These are phyloP conservation scores for Spondyliosoma cantharus DNA, from an alignment of 2,797 vertebrate genomes.

Conservation along the genomic window DNA sequence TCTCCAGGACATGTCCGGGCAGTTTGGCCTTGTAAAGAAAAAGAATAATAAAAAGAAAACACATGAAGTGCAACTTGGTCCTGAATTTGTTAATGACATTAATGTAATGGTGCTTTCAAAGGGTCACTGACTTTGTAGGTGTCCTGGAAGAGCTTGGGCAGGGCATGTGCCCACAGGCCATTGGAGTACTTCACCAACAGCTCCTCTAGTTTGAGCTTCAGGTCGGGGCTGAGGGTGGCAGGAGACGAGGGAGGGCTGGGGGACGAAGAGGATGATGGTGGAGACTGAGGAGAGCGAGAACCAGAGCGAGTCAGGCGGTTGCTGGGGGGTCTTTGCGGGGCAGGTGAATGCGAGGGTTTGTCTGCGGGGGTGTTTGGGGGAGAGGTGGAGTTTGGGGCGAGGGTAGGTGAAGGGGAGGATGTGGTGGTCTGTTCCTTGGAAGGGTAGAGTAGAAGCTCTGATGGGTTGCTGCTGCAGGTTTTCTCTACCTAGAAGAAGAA, in stretches of 20 bases:
- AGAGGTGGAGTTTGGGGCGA: slow-evolving; percentile 37
- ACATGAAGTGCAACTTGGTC: not conserved
- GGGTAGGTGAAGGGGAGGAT: slow-evolving; percentile 28
- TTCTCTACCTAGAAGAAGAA: slow-evolving; percentile 80
- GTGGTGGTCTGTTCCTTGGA: slow-evolving; percentile 74
- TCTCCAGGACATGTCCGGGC: slow-evolving; percentile 88
- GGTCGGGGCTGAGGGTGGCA: slow-evolving; percentile 76
- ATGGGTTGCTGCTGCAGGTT: slow-evolving; percentile 84
- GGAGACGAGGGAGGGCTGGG: slow-evolving; percentile 69
- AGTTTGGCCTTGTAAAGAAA: slow-evolving; percentile 84
- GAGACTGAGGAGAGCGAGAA: slow-evolving; percentile 60
- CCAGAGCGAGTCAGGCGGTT: slow-evolving; percentile 51
- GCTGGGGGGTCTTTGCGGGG: slow-evolving; percentile 56
- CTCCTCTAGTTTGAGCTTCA: slow-evolving; percentile 89
- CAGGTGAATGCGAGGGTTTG: slow-evolving; percentile 43
- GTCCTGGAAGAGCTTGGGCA: slow-evolving; percentile 94
- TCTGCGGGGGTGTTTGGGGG: slow-evolving; percentile 44
- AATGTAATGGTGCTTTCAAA: not conserved
- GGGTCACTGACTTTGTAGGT: slow-evolving; percentile 83
- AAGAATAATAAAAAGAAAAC: not conserved
- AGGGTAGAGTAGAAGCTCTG: slow-evolving; percentile 91
- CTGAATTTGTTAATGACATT: not conserved
- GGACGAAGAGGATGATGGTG: slow-evolving; percentile 57
- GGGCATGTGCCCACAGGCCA: slow-evolving; percentile 94
- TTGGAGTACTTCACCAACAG: slow-evolving; percentile 91